These are phyloP conservation scores for Urosaurus nigricauda DNA, from an alignment of 2,797 vertebrate species.

Conservation along the genomic window DNA sequence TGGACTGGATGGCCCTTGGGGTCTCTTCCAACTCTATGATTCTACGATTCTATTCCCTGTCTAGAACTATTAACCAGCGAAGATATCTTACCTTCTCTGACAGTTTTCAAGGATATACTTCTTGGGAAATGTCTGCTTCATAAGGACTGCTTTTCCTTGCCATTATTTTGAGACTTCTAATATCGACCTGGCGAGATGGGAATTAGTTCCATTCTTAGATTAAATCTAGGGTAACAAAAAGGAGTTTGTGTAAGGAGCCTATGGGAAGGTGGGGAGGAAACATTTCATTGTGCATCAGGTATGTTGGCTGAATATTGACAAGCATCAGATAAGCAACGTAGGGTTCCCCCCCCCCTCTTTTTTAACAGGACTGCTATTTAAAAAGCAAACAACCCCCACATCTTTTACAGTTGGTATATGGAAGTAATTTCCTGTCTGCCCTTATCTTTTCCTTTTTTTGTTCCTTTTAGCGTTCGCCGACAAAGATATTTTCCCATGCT, in stretches of 20 bases:
- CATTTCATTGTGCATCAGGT: too few species aligned
- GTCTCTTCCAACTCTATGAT: too few species aligned
- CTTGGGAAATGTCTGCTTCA: not conserved
- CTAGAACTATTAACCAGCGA: too few species aligned
- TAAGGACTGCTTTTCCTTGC: not conserved
- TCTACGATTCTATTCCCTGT: too few species aligned
- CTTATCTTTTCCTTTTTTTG: not conserved
- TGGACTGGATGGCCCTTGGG: too few species aligned
- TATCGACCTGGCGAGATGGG: not conserved
- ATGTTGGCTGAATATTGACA: not conserved
- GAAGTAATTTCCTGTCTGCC: conserved; percentile 3
- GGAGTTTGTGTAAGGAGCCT: not conserved
- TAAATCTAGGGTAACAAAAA: not conserved
- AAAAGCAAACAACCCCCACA: conserved; percentile 7
- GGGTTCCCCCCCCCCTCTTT: too few species aligned
- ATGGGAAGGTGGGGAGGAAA: not conserved
- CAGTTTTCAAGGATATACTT: not conserved
- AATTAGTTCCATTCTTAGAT: not conserved
- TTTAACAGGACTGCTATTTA: conserved; percentile 16
- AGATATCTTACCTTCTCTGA: not conserved
- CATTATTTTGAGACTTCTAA: not conserved
- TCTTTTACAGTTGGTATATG: not conserved
- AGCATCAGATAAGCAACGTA: not conserved
- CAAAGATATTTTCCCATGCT: not conserved
- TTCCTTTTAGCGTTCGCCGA: conserved; percentile 11